phyloP scores from a whole-genome alignment of 2,113 vertebrate genomes.

The Podocnemis expansa region DNA sequence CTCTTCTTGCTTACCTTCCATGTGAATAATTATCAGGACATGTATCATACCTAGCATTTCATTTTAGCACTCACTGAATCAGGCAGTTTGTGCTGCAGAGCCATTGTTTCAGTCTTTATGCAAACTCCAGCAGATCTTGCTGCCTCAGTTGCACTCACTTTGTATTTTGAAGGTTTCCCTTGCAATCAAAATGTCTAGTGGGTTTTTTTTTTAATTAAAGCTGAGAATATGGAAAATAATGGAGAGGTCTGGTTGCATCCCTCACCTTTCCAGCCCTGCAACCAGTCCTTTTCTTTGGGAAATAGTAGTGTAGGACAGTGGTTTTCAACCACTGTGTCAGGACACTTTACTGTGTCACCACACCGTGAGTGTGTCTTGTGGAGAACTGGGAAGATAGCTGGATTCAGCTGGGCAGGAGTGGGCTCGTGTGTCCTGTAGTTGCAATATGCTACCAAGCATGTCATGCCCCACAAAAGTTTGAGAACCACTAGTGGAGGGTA shows the following conservation, averaged over 20 bases:
- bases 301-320: background rate
- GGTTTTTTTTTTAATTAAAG: background rate
- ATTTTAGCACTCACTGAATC: background rate
- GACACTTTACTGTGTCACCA: too few relatives aligned
- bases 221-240: background rate
- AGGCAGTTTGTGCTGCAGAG: background rate
- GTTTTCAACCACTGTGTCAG: too few relatives aligned
- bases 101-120: background rate
- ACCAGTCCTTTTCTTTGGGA: accelerated
- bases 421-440: too few relatives aligned
- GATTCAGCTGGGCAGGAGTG: too few relatives aligned
- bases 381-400: too few relatives aligned
- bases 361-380: too few relatives aligned
- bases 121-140: background rate
- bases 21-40: too few relatives aligned
- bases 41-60: background rate
- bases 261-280: background rate
- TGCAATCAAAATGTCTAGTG: background rate
- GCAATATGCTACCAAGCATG: too few relatives aligned
- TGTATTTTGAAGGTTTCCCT: background rate
- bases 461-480: too few relatives aligned
- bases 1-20: background rate
- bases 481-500: background rate
- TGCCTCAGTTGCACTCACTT: constrained; percentile 10
- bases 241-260: background rate